Evolutionary conservation across 2,888 invertebrate species (phyloP).

Genomic region (Agrotis segetum): DNA sequence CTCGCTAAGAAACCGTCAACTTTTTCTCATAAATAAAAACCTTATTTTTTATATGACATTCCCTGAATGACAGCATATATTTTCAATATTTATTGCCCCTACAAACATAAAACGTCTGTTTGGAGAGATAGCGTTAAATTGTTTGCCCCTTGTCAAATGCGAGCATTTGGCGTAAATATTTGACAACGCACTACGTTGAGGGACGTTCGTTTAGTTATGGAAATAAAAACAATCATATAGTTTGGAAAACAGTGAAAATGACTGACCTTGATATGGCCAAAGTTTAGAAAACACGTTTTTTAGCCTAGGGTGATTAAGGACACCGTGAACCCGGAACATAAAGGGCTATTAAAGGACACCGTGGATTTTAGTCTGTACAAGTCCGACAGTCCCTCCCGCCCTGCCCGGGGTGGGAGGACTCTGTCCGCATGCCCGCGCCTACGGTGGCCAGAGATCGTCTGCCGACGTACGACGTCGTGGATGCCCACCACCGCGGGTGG

Average conservation of each 20-base stretch:
- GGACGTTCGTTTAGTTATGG: constrained; percentile 55
- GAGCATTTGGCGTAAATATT: constrained; percentile 75
- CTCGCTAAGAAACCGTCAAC: not conserved
- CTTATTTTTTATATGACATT: constrained; percentile 44
- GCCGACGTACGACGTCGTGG: too few relatives aligned
- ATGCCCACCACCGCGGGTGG: too few relatives aligned
- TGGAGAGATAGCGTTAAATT: constrained; percentile 72
- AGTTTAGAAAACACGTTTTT: too few relatives aligned
- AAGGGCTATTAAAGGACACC: too few relatives aligned
- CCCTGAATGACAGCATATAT: constrained; percentile 55
- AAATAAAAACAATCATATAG: constrained; percentile 64
- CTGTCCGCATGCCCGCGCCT: too few relatives aligned
- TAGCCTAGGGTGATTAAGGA: too few relatives aligned
- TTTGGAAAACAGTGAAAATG: constrained; percentile 5
- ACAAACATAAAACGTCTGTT: constrained; percentile 71
- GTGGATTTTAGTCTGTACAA: too few relatives aligned
- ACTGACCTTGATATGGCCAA: too few relatives aligned
- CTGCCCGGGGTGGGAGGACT: too few relatives aligned
- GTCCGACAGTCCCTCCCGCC: too few relatives aligned
- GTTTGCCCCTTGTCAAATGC: constrained; percentile 78
- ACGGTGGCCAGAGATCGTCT: too few relatives aligned
- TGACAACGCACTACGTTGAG: constrained; percentile 71
- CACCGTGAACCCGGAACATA: too few relatives aligned
- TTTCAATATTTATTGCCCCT: constrained; percentile 70
- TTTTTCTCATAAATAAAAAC: constrained; percentile 18